Base-by-base conservation (phyloP, 1,140 invertebrate species). In the Drosophila bocqueti region DNA sequence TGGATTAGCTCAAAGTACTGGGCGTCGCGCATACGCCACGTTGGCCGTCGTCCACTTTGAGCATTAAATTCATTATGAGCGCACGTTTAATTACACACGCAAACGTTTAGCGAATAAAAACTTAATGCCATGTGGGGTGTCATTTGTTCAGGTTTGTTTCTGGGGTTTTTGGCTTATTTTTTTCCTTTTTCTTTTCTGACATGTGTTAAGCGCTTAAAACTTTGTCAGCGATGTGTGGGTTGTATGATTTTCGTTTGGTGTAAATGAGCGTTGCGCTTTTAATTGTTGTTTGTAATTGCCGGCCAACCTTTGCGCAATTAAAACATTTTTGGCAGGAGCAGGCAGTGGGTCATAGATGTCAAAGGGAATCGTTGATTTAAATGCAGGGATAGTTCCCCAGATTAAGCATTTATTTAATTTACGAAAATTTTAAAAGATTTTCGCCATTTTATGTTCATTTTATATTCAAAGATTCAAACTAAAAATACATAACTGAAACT, bases 11-110 rank as follows among this genome's bases (percentile, higher is more conserved):
- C 36, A 47, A 83, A 81, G 76, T 57, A 64, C 58, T 47, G 55
- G 46, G 52, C 72, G 63, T 87, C 61, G 64, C 77, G 62, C 64
- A 80, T 81, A 84, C 76, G 64, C 72, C 67, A 29, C 59, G 45
- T 67, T 31, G 63, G 26, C 42, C 60, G 73, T 31, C 47, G 36
- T 60, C 47, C 55, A 34, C 34, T 59, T 85, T 82, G 76, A 78
- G 52, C 80, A 81, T 89, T 87, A 87, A 87, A 83, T 72, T 78
- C 74, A 73, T 71, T 73, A 78, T 84, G 74, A 75, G 74, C 47
- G 42, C 66, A 67, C 68, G 81, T 81, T 81, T 87, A 87, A 87
- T 87, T 87, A 72, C 81, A 79, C 76, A 83, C 40, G 50, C 81
- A 85, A 72, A 54, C 46, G 64, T 31, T 71, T 71, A 71, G 49